Conservation (phyloP, 2,113 vertebrate species). For the Ptilorrhoa leucosticta region DNA sequence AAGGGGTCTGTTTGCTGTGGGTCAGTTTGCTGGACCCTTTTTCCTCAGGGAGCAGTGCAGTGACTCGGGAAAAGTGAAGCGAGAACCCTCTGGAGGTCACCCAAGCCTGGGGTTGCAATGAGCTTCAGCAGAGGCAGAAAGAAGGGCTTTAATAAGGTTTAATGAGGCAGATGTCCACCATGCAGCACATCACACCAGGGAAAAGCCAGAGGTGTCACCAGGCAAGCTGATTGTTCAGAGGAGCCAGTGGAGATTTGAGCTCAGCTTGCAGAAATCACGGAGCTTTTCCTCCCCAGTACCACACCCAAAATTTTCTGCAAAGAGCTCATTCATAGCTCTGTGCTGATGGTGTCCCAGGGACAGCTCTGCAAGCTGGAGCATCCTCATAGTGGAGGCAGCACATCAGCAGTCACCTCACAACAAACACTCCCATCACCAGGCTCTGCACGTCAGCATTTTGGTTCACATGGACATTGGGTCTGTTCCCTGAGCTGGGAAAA, state of each 20-base stretch:
- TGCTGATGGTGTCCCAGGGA: not conserved
- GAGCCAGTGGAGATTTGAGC: not conserved
- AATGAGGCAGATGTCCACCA: not conserved
- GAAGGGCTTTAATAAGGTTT: not conserved
- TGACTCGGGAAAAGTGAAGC: not conserved
- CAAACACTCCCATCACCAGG: not conserved
- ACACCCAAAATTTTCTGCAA: not conserved
- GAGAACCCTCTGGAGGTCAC: not conserved
- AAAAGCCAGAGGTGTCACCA: not conserved
- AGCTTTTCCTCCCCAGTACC: not conserved
- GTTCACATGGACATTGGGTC: not conserved
- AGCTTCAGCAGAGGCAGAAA: not conserved
- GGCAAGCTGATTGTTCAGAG: not conserved
- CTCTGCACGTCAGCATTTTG: not conserved
- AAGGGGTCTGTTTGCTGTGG: not conserved
- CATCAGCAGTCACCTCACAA: not conserved
- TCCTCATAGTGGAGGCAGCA: rapidly evolving
- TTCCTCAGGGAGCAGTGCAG: not conserved
- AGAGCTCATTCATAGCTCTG: not conserved
- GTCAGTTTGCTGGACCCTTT: not conserved
- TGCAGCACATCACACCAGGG: not conserved
- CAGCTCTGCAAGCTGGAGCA: not conserved
- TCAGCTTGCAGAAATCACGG: not conserved
- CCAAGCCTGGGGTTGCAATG: not conserved
- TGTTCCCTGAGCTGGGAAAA: not conserved